Base-by-base conservation (phyloP, 2,797 vertebrate genomes). In the Danio aesculapii region DNA sequence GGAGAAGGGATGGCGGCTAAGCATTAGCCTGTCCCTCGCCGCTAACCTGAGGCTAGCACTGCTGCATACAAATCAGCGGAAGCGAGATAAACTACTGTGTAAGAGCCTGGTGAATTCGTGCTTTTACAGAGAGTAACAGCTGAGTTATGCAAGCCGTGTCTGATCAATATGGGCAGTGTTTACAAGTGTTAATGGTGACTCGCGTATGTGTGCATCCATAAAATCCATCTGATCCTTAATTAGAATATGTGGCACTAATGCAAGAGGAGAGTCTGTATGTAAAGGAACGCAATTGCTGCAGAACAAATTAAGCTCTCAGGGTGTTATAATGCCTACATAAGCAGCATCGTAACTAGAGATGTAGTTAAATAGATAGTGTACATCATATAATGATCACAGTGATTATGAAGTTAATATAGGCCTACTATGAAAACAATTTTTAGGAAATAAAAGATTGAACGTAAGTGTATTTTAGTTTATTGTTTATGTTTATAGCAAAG, bases 1-100 rank as follows among this genome's bases (percentile, higher is more conserved):
- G 84, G 75, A 79, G 87, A 89, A 88, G 59, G 41, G 66, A 84
- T 81, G 59, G 86, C 64, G 87, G 75, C 75, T 83, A 81, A 57
- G 82, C 81, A 80, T 73, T 11, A 43, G 43, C 62, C 81, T 87
- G 85, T 86, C 81, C 49, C 84, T 73, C 81, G 46, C 49, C 17
- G 19, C 82, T 72, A 77, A 88, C 75, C 87, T 71, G 69, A 80
- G 82, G 83, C 85, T 83, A 84, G 77, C 76, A 30, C 75, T 86
- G 58, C 62, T 46, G 81, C 85, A 90, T 88, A 88, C 83, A 71
- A 71, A 69, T 64, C 76, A 85, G 50, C 11, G 2, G 58, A 43
- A 74, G 69, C 46, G 19, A 83, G 73, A 73, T 75, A 57, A 74
- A 63, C 19, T 53, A 44, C 61, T 12, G 17, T 10, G 49, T 68